Evolutionary conservation across 2,113 vertebrate genomes (phyloP), one percentile per base, ranked within the genome.

Genomic region (Felis chaus): DNA sequence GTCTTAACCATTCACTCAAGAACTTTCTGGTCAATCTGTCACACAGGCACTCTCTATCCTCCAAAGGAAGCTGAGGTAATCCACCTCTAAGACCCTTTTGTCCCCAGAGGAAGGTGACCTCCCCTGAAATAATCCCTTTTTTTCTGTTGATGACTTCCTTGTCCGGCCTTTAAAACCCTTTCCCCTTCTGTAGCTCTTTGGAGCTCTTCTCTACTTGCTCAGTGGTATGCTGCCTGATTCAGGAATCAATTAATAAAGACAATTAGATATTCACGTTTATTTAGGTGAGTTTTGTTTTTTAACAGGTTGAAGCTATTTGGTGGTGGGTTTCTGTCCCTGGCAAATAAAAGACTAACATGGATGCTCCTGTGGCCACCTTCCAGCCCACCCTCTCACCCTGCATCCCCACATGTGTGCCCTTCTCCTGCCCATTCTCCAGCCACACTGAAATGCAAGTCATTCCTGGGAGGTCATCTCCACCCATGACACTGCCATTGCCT

Each of bases 401-500:
- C n/a, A 16, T 3, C 63, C 53, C 48, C 61, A 10, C 71, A 50
- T 41, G 27, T 3, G 1, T 15, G 25, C 39, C 39, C 25, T 25
- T 27, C 0, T 0, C 31, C 23, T 0, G 10, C 61, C 83, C 6
- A 2, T 50, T 82, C 82, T 85, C 57, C 69, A 84, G 74, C 9
- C 65, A 88, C 7, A 27, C 10, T 16, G 45, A 83, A 66, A 29
- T 5, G 4, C 15, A 11, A 11, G 6, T 11, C 29, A 1, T 1
- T 81, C 61, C n/a, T 18, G 16, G 23, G 21, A 10, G 31, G 66
- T 3, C 25, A 6, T 45, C 25, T 31, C 41, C 41, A 48, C 25
- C 33, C 71, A 33, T 0, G 6, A 27, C 1, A 9, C 14, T 63
- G 6, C 57, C 3, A 0, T 11, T 9, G 7, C 36, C 33, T 31